Evolutionary conservation across 1,140 invertebrate genomes (phyloP), one percentile per base, ranked within the genome.

Genomic region (Arctopsyche grandis): DNA sequence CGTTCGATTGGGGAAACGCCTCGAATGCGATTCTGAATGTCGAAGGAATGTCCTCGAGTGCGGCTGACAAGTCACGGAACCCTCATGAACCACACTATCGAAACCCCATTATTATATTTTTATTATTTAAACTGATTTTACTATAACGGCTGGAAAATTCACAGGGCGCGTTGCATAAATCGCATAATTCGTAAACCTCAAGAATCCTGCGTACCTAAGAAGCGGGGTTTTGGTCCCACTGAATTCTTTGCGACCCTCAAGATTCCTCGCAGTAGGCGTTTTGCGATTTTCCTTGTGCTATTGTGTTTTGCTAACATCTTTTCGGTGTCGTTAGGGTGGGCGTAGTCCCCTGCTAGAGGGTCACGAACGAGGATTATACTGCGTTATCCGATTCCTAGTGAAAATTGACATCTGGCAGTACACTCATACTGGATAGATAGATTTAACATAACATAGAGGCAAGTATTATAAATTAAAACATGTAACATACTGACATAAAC

Each of bases 241-340:
- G 21, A 19, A 60, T 21, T 60, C 58, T 60, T 22, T 9, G 58
- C 16, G 58, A 60, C 58, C 58, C 58, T 60, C 58, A 14, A 19
- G 24, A 66, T 21, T 66, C 63, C 26, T 66, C 29, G 29, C 7
- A 38, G 63, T 70, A 81, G 75, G 78, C 70, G 77, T 78, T 78
- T 75, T 78, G 80, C 58, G 69, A 21, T 73, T 44, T 79, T 63
- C 71, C 75, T 58, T 73, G 56, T 52, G 56, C 26, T 29, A 66
- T 80, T 69, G 76, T 78, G 73, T 81, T 78, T 81, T 81, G 60
- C 77, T 81, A 81, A 81, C 77, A 78, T 75, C 76, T 81, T 81
- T 81, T 81, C 80, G 22, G 21, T 81, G 80, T 81, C 63, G 26
- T 48, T n/a, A 60, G 60, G 76, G 76, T 76, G 21, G 66, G 22